Evolutionary conservation across 1,140 invertebrate genomes (phyloP), one percentile per base, ranked within the genome.

Genomic region (Acromyrmex charruanus): DNA sequence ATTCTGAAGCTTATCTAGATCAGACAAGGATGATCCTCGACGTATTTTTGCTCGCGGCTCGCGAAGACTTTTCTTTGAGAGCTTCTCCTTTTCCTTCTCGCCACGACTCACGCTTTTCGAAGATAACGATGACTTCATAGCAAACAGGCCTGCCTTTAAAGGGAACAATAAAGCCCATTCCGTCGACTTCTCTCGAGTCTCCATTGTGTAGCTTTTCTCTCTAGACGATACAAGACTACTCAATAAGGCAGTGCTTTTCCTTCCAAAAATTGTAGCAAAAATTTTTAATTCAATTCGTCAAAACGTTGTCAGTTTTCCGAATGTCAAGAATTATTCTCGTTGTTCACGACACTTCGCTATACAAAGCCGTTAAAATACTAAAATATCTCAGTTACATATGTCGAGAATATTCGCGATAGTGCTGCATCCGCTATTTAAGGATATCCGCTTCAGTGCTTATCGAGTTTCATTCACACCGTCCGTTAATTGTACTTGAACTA

Each of bases 1-100:
- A 6, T 59, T 74, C 12, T 96, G 93, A 1, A 97, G 93, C 89
- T 97, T 97, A 91, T 97, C 97, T 86, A 98, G 94, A 86, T 97
- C 97, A 3, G 97, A 97, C 93, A 97, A 95, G 80, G 97, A 97
- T 0, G 97, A 97, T 0, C 97, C 96, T 2, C 97, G 95, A 39
- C 97, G 96, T 72, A 97, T 97, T 44, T 96, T 93, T 39, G 96
- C 89, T 10, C 96, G 92, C 16, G 81, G 68, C 95, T 89, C 55
- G n/a, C 55, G 39, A 95, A 82, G 71, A 21, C 82, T 68, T 21
- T 92, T 92, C 90, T 51, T 91, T 84, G 7, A 86, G 0, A 91
- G 12, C 10, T 89, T 90, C 1, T 91, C 93, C 35, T 91, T 28
- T 21, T 82, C 80, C 39, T 49, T 84, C 2, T 74, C 80, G 55